Evolutionary conservation across 1,140 invertebrate species (phyloP).

Genomic region (Andricus grossulariae): DNA sequence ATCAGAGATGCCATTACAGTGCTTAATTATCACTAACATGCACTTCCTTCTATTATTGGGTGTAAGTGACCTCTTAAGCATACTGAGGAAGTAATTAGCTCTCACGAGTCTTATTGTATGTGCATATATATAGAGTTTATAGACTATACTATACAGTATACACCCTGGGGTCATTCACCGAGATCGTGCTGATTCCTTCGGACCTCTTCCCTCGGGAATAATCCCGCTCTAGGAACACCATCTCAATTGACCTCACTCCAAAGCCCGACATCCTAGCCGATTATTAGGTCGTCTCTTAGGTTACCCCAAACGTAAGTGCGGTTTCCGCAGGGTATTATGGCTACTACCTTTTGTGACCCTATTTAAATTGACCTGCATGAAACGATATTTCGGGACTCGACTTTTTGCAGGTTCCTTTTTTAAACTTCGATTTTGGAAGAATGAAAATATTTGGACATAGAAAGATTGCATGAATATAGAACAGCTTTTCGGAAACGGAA

Average conservation of each 20-base stretch:
- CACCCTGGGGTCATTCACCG: constrained; percentile 39
- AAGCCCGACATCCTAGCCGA: constrained; percentile 39
- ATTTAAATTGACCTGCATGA: neutral
- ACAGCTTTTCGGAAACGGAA: too few species aligned
- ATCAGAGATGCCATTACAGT: too few species aligned
- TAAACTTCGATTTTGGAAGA: too few species aligned
- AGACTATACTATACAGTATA: neutral
- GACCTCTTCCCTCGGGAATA: constrained; percentile 46
- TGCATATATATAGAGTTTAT: neutral
- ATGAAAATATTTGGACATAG: too few species aligned
- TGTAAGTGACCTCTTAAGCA: neutral
- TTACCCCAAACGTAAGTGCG: neutral
- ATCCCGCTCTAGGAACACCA: constrained; percentile 36
- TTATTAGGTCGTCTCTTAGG: constrained; percentile 49
- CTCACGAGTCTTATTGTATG: neutral
- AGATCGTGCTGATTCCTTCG: constrained; percentile 58
- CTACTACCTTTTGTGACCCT: neutral
- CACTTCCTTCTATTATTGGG: neutral
- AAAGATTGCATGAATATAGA: too few species aligned
- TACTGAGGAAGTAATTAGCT: constrained; percentile 2
- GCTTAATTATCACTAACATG: too few species aligned
- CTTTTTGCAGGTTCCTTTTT: constrained; percentile 50
- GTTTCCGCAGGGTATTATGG: neutral
- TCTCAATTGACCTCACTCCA: constrained; percentile 38
- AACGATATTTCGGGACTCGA: constrained; percentile 46